These are phyloP conservation scores for Epiblema foenella DNA, from an alignment of 2,888 invertebrate species.

Conservation along the genomic window DNA sequence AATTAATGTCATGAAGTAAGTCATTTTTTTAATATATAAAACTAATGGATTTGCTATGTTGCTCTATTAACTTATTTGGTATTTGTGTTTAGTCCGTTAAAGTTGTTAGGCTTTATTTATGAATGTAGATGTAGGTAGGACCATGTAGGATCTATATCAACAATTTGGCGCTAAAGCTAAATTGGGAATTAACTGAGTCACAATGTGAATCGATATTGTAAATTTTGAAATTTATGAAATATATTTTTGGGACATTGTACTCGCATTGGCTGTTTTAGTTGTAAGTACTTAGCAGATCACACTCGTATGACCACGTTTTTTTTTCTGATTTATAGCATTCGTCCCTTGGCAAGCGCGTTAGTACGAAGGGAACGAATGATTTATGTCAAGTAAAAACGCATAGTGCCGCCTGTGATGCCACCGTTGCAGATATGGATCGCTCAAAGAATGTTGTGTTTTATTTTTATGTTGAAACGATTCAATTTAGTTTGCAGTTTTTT, in stretches of 20 bases:
- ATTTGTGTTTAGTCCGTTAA: slow-evolving; percentile 19
- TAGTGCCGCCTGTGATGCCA: background rate
- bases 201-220: slow-evolving; percentile 26
- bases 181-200: slow-evolving; percentile 9
- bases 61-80: background rate
- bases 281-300: slow-evolving; percentile 16
- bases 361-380: background rate
- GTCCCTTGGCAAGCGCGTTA: background rate
- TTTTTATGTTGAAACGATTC: background rate
- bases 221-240: slow-evolving; percentile 1
- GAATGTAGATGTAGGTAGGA: slow-evolving; percentile 7
- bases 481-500: slow-evolving; percentile 21
- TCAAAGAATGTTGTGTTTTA: background rate
- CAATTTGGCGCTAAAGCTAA: slow-evolving; percentile 10
- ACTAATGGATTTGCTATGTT: background rate
- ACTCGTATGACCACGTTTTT: background rate
- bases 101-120: slow-evolving; percentile 35
- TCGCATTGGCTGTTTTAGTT: slow-evolving; percentile 41
- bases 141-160: too few relatives aligned
- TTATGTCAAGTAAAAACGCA: background rate
- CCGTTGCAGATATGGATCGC: background rate
- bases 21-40: background rate
- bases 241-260: slow-evolving; percentile 36
- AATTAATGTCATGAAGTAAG: background rate
- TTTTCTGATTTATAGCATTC: background rate